phyloP scores from a whole-genome alignment of 2,113 vertebrate species.

The Piaya cayana region DNA sequence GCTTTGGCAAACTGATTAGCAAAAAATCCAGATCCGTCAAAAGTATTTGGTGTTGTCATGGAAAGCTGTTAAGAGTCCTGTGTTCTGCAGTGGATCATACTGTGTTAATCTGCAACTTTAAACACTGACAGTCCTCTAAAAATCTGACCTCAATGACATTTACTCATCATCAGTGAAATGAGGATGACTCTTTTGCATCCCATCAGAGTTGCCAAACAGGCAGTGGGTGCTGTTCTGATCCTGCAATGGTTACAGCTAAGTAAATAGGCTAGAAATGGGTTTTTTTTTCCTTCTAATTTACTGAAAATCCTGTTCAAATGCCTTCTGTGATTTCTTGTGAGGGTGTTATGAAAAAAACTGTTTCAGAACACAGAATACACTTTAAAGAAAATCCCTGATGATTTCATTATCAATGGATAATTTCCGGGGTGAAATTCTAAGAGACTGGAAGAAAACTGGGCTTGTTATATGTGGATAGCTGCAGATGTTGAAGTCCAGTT shows the following conservation, averaged over 20 bases:
- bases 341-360: background rate
- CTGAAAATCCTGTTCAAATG: background rate
- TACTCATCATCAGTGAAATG: background rate
- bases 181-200: background rate
- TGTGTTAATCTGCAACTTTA: background rate
- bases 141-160: background rate
- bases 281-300: background rate
- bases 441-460: background rate
- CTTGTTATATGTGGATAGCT: conserved; percentile 6
- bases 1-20: background rate
- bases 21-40: background rate
- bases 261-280: background rate
- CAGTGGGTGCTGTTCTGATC: background rate
- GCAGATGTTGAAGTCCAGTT: background rate
- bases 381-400: background rate
- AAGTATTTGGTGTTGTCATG: background rate
- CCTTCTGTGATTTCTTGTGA: background rate
- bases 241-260: background rate
- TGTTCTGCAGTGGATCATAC: background rate
- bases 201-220: background rate
- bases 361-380: background rate
- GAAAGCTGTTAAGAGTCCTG: background rate
- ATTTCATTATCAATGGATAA: background rate
- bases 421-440: background rate
- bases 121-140: background rate